Evolutionary conservation across 2,113 vertebrate species (phyloP), one percentile per base, ranked within the genome.

Genomic region (Epinephelus cyanopodus): DNA sequence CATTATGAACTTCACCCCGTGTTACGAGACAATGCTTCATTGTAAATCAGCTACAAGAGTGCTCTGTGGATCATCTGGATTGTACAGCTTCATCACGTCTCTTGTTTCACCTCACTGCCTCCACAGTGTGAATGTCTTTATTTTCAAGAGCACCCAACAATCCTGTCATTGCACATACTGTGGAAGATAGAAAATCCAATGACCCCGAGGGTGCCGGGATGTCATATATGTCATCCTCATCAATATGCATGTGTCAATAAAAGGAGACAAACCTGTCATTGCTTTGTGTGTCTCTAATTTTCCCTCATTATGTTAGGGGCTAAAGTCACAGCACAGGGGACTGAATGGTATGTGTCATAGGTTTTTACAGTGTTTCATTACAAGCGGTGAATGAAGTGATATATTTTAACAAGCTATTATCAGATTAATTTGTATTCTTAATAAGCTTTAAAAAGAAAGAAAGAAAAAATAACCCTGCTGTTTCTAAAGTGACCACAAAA

Each of bases 181-280:
- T 73, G 65, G 67, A 73, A 82, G 18, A 9, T 50, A 19, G 5
- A 53, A 78, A 78, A 68, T 68, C 3, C 6, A 61, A 48, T 67
- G 39, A 62, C 42, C 13, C 27, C 21, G 19, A 53, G 37, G 54
- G 57, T 77, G 27, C 63, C 53, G 57, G 29, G 42, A 27, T 45
- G 42, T 2, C 66, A 75, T 48, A 37, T 79, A 69, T 72, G 19
- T 74, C 96, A 97, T 94, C 93, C 94, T 96, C 94, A 95, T 78
- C 95, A 96, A 96, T 96, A 96, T 96, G 96, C 97, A 97, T 97
- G 96, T 97, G 96, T 97, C 96, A 99, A 98, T 99, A 99, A 99
- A 99, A 96, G 95, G 94, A 96, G 95, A 96, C 92, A 96, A 96
- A 94, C 93, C 27, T 67, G 25, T 58, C 2, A 2, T 3, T 19